Evolutionary conservation across 2,113 vertebrate genomes (phyloP), one percentile per base, ranked within the genome.

Genomic region (Phasianus colchicus): DNA sequence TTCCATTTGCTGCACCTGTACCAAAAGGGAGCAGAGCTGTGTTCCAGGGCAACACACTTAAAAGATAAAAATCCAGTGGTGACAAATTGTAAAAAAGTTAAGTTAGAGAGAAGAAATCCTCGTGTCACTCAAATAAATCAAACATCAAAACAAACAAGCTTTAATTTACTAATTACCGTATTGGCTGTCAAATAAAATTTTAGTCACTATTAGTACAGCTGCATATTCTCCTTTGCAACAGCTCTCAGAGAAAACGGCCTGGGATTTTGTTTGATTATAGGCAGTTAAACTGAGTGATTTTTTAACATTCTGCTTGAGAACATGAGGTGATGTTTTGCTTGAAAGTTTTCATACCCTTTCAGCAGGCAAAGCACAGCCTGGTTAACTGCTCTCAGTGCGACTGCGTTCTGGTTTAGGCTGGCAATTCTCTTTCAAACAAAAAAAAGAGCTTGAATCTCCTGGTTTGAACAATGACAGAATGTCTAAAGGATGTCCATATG

Each of bases 241-340:
- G 95, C 92, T 96, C 88, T 78, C 65, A 66, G 94, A 91, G 91
- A 95, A 96, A 93, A 95, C 6, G 42, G 94, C 71, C 81, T 55
- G 89, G 94, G 91, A 34, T 97, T 96, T 97, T 95, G 85, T 96
- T 97, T 96, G 90, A 92, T 94, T 97, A 92, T 72, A 96, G 71
- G 93, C 64, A 90, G 82, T 48, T 88, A 96, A 96, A 93, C 58
- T 72, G 91, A 87, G 77, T 75, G 10, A 69, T 91, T 86, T 61
- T 80, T 95, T 95, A 94, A 83, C 63, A 91, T 92, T 72, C 91
- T 86, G 79, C 83, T 82, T 76, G 64, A 84, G 63, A 95, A 86
- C 73, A 90, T 34, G 54, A 94, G 60, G 50, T 11, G 21, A 42
- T 84, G 90, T 93, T 96, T 97, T 83, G 25, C 72, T 78, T 95